A percentile compares a stretch with the other conserved stretches of the same genome.
These are phyloP conservation scores for Equus przewalskii DNA, from an alignment of 2,113 vertebrate genomes.

Conservation along the genomic window DNA sequence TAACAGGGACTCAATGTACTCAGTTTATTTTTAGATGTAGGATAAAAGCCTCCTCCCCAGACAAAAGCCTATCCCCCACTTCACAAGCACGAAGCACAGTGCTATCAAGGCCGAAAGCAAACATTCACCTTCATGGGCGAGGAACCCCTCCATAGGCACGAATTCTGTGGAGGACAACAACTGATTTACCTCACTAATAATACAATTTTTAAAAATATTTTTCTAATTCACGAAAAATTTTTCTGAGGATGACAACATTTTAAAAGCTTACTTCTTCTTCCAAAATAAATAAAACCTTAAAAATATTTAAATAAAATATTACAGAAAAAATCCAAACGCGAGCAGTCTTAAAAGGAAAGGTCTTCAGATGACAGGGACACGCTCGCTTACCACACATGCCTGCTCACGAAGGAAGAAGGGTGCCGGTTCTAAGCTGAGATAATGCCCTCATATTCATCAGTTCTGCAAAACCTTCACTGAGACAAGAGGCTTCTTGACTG, in stretches of 20 bases:
- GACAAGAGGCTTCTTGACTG: background rate
- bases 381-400: background rate
- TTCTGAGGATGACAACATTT: background rate
- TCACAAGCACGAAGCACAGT: background rate
- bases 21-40: background rate
- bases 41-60: background rate
- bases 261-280: background rate
- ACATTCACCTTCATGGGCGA: background rate
- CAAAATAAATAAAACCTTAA: background rate
- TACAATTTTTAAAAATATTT: background rate
- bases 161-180: slow-evolving; percentile 11
- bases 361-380: background rate
- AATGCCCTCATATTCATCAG: background rate
- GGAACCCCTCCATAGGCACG: background rate
- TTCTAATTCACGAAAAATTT: background rate
- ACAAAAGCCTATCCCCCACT: background rate
- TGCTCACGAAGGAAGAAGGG: background rate
- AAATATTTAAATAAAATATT: background rate
- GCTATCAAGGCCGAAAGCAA: background rate
- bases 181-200: background rate
- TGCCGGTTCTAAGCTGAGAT: background rate
- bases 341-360: background rate
- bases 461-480: background rate
- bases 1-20: background rate
- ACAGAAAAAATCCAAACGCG: background rate